Conservation (phyloP, 2,797 vertebrate genomes). For the Neosilurus hyrtlii region DNA sequence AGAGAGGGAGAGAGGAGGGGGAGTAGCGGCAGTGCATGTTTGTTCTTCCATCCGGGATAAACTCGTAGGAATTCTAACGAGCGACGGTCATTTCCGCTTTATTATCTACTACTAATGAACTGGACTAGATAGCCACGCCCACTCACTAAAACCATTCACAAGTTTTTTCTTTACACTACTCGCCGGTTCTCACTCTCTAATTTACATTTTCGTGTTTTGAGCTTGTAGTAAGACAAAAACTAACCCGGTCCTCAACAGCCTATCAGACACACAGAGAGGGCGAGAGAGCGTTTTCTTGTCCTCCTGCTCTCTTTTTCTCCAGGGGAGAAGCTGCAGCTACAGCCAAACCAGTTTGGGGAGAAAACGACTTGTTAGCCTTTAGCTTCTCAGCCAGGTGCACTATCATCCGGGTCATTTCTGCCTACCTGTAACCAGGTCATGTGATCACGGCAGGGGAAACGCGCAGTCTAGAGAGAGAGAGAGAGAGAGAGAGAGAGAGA, state of each 20-base stretch:
- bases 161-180: not conserved
- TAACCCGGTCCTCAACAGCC: not conserved
- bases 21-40: not conserved
- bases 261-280: constrained; percentile 5
- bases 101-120: not conserved
- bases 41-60: not conserved
- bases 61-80: not conserved
- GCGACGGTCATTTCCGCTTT: not conserved
- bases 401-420: not conserved
- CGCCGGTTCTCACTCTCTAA: not conserved
- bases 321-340: not conserved
- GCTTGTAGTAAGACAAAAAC: not conserved
- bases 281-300: not conserved
- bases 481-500: not conserved
- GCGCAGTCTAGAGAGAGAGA: too few species aligned
- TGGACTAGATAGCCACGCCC: not conserved
- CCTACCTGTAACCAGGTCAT: constrained; percentile 7
- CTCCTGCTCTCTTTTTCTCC: not conserved
- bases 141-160: not conserved
- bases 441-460: not conserved
- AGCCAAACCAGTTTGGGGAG: constrained; percentile 5
- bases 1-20: not conserved
- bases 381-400: not conserved
- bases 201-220: not conserved
- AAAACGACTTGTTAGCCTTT: not conserved